Evolutionary conservation across 2,888 invertebrate genomes (phyloP), one percentile per base, ranked within the genome.

Genomic region (Heliconius charithonia): DNA sequence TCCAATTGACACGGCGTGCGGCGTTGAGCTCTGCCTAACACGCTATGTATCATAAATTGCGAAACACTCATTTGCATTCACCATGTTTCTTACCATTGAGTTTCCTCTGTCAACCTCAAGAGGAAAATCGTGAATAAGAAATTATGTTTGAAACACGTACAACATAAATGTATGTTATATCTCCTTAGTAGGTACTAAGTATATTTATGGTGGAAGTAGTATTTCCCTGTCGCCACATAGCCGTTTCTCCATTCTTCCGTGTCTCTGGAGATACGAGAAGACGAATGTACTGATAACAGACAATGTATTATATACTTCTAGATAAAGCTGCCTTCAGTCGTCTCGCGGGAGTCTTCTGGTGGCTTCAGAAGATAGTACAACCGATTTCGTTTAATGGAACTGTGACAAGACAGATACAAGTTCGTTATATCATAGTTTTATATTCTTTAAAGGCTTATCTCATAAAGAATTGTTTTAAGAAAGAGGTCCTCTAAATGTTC

Each of bases 231-330:
- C 25, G 1, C n/a, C 63, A 16, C 16, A 13, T 25, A 16, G 6
- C 27, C 25, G 19, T 7, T 51, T 51, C 51, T 2, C 51, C 19
- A 51, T 51, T 51, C 51, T 22, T 22, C 19, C 51, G 7, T 37
- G n/a, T 41, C 67, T 13, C 67, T n/a, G 10, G 67, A 37, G 67
- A 67, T 37, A 37, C 13, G 37, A 2, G 22, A 16, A 67, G 67
- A 41, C 12, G 67, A 41, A 67, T n/a, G 67, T 41, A 37, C 37
- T 41, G 67, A 41, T 25, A 37, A 67, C 67, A n/a, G 22, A 13
- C 67, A 25, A 67, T 37, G 41, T 67, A n/a, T 41, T 67, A 37
- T 25, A n/a, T 41, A 67, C 22, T 66, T 66, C 37, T 67, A 37
- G 67, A 67, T 67, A 67, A 41, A 67, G 67, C 37, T 41, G 19